A percentile compares a stretch with the other conserved stretches of the same genome.
phyloP scores from a whole-genome alignment of 2,797 vertebrate genomes.

The Enteromius paludinosus region DNA sequence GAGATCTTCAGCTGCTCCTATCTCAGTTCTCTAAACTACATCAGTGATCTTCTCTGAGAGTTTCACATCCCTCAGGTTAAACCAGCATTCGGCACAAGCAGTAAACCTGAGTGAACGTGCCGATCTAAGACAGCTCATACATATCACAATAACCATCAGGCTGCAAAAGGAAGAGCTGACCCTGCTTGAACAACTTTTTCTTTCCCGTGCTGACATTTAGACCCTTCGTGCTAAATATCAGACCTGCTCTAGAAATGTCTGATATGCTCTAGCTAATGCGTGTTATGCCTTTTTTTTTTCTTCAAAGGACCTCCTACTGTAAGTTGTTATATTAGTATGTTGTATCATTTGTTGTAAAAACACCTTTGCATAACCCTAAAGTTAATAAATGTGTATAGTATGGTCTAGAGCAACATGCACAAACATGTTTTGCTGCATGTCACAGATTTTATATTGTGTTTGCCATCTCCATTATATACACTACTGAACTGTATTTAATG shows the following conservation, averaged over 20 bases:
- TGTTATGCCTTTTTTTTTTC: not conserved
- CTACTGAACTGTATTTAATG: not conserved
- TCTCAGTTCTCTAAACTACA: conserved; percentile 30
- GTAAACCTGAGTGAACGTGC: not conserved
- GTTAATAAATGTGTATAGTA: not conserved
- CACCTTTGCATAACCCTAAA: not conserved
- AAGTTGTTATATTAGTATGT: not conserved
- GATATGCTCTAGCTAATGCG: too few relatives aligned
- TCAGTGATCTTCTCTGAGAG: not conserved
- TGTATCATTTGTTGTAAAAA: not conserved
- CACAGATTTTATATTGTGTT: not conserved
- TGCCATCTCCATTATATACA: not conserved
- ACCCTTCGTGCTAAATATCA: not conserved
- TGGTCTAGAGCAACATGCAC: not conserved
- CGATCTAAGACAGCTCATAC: not conserved
- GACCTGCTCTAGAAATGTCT: not conserved
- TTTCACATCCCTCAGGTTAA: conserved; percentile 38
- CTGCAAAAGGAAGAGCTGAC: conserved; percentile 1
- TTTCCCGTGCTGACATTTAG: not conserved
- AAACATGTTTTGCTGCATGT: not conserved
- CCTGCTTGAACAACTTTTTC: not conserved
- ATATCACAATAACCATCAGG: not conserved
- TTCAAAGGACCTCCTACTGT: not conserved
- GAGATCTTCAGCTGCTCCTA: not conserved
- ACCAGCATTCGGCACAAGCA: not conserved